These are phyloP conservation scores for Rhinella marina DNA, from an alignment of 2,797 vertebrate species.

Conservation along the genomic window DNA sequence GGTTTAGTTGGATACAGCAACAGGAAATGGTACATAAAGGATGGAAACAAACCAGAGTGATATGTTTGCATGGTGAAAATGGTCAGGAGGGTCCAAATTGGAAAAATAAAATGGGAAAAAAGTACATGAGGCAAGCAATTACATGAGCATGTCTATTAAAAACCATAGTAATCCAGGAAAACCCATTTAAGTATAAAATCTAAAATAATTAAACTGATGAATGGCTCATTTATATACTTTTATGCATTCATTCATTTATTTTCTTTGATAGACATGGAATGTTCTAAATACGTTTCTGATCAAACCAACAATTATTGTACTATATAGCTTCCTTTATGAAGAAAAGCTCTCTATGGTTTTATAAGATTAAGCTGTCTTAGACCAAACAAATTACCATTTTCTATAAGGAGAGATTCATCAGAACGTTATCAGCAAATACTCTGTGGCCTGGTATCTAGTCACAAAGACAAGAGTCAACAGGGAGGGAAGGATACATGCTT, in stretches of 20 bases:
- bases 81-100: too few species aligned
- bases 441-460: constrained; percentile 47
- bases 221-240: background rate
- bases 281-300: background rate
- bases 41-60: too few species aligned
- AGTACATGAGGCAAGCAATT: too few species aligned
- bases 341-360: constrained; percentile 29
- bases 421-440: constrained; percentile 41
- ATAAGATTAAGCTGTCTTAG: constrained; percentile 52
- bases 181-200: background rate
- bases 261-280: background rate
- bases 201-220: background rate
- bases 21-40: too few species aligned
- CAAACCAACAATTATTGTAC: background rate
- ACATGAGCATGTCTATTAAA: too few species aligned
- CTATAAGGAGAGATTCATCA: constrained; percentile 48
- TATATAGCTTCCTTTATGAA: background rate
- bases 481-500: constrained; percentile 29
- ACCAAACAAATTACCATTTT: constrained; percentile 55
- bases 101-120: too few species aligned
- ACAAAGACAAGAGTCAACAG: constrained; percentile 30
- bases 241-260: background rate
- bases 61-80: too few species aligned
- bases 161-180: too few species aligned
- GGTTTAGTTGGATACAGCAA: too few species aligned